Evolutionary conservation across 2,888 invertebrate species (phyloP), one percentile per base, ranked within the genome.

Genomic region (Ophonus ardosiacus): DNA sequence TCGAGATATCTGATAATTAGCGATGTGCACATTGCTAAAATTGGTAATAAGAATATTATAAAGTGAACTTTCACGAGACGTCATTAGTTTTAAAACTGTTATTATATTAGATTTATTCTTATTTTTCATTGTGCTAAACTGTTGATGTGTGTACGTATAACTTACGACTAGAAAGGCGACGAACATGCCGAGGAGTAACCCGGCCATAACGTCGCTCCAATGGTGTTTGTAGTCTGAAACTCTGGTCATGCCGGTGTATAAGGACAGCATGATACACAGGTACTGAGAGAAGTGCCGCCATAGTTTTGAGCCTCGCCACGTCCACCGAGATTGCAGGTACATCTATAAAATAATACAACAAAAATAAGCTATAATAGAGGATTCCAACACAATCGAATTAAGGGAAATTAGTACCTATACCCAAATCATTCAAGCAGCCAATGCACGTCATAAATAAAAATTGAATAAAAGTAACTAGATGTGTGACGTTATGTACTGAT

Each of bases 181-280:
- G 21, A 94, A 88, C n/a, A 93, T 90, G 8, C 97, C 97, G 86
- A 97, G 93, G 43, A 92, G 88, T 86, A 95, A 93, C 0, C 99
- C 99, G 80, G 95, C 95, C 40, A 99, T 92, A 1, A 99, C 99
- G 91, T 99, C 99, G 89, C 97, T 98, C 97, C 98, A 98, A 90
- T 99, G 99, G 91, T 99, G 99, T 90, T 99, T 99, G 93, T 99
- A 98, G 92, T 99, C 97, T 0, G 97, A 97, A 56, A 99, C 95
- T 51, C 99, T 94, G 0, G 97, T 96, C 92, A 98, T 93, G n/a
- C 96, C 95, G 8, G 97, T 97, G 91, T 95, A 97, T 94, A 96
- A 95, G 40, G 98, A 96, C 90, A 97, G 92, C 91, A 95, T 93
- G 86, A 98, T 92, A 81, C 96, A 94, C 10, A 95, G 87, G 89